phyloP scores from a whole-genome alignment of 1,140 invertebrate species.

The Dryas iulia region DNA sequence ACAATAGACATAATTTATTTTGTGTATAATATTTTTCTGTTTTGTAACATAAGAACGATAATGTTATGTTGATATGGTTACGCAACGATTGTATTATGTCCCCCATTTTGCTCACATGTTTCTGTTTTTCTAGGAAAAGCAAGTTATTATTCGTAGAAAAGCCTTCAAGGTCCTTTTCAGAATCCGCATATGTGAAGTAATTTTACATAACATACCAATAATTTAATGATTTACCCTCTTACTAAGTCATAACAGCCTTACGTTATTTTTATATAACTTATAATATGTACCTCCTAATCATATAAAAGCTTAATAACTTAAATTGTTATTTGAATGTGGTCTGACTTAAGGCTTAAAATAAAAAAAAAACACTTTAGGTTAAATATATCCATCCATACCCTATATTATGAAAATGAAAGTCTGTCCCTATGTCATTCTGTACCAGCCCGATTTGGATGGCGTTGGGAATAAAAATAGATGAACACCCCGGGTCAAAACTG shows the following conservation, averaged over 20 bases:
- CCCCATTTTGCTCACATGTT: slow-evolving; percentile 33
- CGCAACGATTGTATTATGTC: slow-evolving; percentile 38
- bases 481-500: too few relatives aligned
- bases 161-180: neutral
- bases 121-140: slow-evolving; percentile 25
- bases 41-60: neutral
- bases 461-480: too few relatives aligned
- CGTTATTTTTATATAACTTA: neutral
- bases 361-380: too few relatives aligned
- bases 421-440: too few relatives aligned
- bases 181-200: neutral
- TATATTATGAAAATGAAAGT: too few relatives aligned
- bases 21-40: slow-evolving; percentile 5
- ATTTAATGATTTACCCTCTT: neutral
- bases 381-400: too few relatives aligned
- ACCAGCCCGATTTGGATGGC: too few relatives aligned
- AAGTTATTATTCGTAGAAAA: slow-evolving; percentile 13
- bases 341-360: too few relatives aligned
- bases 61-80: slow-evolving; percentile 31
- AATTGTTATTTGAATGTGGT: too few relatives aligned
- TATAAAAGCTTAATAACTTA: too few relatives aligned
- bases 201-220: neutral
- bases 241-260: neutral
- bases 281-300: neutral
- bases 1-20: neutral